Evolutionary conservation across 2,113 vertebrate genomes (phyloP).

Genomic region (Euleptes europaea): DNA sequence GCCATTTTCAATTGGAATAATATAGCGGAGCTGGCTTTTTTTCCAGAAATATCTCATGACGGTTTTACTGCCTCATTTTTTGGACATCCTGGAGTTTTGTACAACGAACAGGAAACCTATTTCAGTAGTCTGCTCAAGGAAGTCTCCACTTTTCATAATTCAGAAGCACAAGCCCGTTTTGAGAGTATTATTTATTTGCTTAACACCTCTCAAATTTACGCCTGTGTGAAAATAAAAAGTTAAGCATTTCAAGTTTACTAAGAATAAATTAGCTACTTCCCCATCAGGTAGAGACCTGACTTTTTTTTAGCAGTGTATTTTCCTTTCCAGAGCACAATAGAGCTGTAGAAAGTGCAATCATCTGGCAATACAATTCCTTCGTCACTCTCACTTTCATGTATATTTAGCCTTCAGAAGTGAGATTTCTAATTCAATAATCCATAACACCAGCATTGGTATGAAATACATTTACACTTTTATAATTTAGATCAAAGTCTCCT

Average conservation of each 20-base stretch:
- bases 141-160: slow-evolving; percentile 47
- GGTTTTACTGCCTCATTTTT: slow-evolving; percentile 51
- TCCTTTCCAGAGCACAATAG: background rate
- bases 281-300: background rate
- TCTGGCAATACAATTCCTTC: background rate
- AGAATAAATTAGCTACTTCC: slow-evolving; percentile 13
- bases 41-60: background rate
- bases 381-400: background rate
- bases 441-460: background rate
- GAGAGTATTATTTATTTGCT: slow-evolving; percentile 24
- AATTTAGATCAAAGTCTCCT: slow-evolving; percentile 10
- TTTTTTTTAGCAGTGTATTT: slow-evolving; percentile 7
- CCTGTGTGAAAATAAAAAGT: slow-evolving; percentile 2
- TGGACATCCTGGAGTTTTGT: slow-evolving; percentile 42
- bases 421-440: slow-evolving; percentile 25
- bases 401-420: slow-evolving; percentile 9
- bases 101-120: slow-evolving; percentile 39
- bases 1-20: slow-evolving; percentile 35
- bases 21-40: slow-evolving; percentile 21
- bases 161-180: background rate
- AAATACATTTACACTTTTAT: background rate
- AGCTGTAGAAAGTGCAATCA: background rate
- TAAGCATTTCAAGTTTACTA: slow-evolving; percentile 2
- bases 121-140: slow-evolving; percentile 24
- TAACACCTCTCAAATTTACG: slow-evolving; percentile 20